Conservation (phyloP, 2,797 vertebrate species). For the Sylvia borin region DNA sequence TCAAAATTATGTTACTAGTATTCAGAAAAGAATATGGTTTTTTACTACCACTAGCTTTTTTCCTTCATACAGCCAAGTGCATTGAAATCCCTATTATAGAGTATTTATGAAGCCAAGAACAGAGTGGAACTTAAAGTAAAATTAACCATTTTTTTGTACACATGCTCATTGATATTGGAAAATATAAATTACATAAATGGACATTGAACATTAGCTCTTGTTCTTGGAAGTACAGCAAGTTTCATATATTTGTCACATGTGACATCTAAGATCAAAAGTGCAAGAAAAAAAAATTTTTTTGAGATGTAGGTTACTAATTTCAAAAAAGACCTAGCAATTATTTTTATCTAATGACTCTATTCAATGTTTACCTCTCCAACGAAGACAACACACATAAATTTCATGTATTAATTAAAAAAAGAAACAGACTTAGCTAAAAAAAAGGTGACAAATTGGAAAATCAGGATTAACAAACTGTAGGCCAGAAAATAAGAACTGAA, state of each 20-base stretch:
- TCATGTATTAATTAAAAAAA: background rate
- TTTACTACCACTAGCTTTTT: background rate
- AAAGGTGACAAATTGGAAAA: background rate
- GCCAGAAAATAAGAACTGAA: slow-evolving; percentile 9
- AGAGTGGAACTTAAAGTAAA: background rate
- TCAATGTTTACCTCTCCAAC: background rate
- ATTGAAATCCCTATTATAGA: background rate
- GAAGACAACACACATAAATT: background rate
- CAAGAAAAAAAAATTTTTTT: background rate
- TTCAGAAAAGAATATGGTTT: background rate
- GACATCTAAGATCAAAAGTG: background rate
- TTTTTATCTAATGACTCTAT: background rate
- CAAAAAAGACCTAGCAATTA: background rate
- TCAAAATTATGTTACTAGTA: background rate
- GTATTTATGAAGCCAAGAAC: background rate
- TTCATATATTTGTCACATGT: background rate
- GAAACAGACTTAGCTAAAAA: background rate
- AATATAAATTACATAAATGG: background rate
- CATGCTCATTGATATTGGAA: background rate
- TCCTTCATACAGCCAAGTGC: background rate
- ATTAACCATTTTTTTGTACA: background rate
- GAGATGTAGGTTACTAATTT: background rate
- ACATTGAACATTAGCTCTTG: background rate
- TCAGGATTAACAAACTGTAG: background rate
- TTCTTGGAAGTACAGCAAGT: background rate